These are phyloP conservation scores for Paralvinella palmiformis DNA, from an alignment of 1,140 invertebrate genomes.

Conservation along the genomic window DNA sequence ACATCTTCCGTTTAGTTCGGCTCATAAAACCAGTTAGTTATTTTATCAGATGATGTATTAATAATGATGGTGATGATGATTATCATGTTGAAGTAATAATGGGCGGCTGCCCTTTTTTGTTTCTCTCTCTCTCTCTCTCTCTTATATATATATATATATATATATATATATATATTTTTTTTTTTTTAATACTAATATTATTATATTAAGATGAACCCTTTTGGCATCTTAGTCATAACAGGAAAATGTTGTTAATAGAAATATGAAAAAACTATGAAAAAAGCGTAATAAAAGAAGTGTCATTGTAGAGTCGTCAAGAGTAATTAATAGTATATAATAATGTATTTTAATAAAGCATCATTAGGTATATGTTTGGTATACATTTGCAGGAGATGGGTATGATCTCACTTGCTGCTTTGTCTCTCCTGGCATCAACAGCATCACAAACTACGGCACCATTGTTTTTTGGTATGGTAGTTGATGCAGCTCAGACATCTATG, in stretches of 20 bases:
- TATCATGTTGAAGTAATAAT: not conserved
- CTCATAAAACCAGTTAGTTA: conserved; percentile 43
- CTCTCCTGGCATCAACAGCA: conserved; percentile 35
- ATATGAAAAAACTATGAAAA: too few species aligned
- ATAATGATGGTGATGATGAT: not conserved
- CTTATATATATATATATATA: not conserved
- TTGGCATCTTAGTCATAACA: not conserved
- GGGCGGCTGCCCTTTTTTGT: not conserved
- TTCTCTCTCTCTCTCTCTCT: not conserved
- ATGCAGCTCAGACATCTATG: conserved; percentile 42
- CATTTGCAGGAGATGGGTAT: conserved; percentile 32
- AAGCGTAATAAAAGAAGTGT: too few species aligned
- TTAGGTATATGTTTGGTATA: not conserved
- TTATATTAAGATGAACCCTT: not conserved
- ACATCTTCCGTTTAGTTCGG: conserved; percentile 28
- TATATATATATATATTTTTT: not conserved
- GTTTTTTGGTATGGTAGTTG: conserved; percentile 48
- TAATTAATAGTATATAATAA: not conserved
- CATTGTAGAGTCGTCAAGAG: not conserved
- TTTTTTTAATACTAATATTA: not conserved
- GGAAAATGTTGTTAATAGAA: too few species aligned
- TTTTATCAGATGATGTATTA: not conserved
- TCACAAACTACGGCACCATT: conserved; percentile 40
- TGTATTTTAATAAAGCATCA: not conserved
- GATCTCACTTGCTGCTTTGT: conserved; percentile 24